phyloP scores from a whole-genome alignment of 1,140 invertebrate genomes.

The Samia ricini region DNA sequence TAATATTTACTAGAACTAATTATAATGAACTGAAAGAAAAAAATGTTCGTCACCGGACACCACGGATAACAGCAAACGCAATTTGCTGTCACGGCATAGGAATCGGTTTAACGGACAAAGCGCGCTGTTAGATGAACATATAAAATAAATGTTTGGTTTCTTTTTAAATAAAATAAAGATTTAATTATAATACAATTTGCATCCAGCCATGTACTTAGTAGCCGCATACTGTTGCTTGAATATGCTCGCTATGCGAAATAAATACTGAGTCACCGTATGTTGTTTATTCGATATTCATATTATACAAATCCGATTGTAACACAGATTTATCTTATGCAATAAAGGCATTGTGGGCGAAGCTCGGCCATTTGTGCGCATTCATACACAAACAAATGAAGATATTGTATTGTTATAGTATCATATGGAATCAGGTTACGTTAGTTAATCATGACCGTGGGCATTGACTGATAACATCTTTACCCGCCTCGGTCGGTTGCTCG shows the following conservation, averaged over 20 bases:
- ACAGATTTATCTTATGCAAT: constrained; percentile 47
- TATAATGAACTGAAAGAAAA: too few species aligned
- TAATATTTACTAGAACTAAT: too few species aligned
- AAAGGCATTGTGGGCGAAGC: constrained; percentile 36
- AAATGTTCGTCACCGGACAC: too few species aligned
- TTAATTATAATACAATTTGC: too few species aligned
- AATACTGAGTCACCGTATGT: constrained; percentile 29
- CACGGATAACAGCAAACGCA: too few species aligned
- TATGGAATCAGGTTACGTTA: constrained; percentile 14
- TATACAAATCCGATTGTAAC: constrained; percentile 45
- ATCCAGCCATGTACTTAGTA: too few species aligned
- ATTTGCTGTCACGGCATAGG: too few species aligned
- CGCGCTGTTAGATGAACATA: too few species aligned
- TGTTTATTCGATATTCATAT: constrained; percentile 41
- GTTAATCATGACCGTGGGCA: constrained; percentile 14
- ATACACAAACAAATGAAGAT: constrained; percentile 38
- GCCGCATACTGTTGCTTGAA: background rate
- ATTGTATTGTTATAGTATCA: constrained; percentile 21
- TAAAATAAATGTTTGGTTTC: too few species aligned
- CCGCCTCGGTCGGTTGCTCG: constrained; percentile 5
- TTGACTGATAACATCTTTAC: constrained; percentile 18
- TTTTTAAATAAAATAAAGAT: too few species aligned
- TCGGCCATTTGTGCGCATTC: constrained; percentile 16
- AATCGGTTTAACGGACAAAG: too few species aligned
- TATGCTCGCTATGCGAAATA: background rate